phyloP scores from a whole-genome alignment of 2,113 vertebrate species.

The Osmerus eperlanus region DNA sequence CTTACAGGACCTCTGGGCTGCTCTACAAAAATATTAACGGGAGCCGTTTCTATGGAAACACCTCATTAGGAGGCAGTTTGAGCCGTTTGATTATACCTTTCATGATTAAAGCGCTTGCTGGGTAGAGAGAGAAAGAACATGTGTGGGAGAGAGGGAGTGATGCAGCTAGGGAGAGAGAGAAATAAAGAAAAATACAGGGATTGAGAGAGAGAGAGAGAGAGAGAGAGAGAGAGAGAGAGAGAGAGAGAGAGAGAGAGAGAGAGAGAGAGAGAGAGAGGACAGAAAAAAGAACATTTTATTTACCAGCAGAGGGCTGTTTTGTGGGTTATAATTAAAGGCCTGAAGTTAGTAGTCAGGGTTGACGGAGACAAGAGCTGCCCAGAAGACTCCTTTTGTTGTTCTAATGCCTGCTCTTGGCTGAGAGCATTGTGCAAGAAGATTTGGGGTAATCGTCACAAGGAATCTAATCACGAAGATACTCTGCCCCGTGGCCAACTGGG shows the following conservation, averaged over 20 bases:
- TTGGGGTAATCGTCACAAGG: constrained; percentile 56
- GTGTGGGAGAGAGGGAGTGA: background rate
- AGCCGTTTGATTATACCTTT: constrained; percentile 62
- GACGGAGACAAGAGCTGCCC: constrained; percentile 26
- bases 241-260: constrained; percentile 1
- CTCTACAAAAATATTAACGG: constrained; percentile 48
- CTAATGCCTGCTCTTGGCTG: constrained; percentile 33
- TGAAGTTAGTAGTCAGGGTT: constrained; percentile 35
- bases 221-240: constrained; percentile 5
- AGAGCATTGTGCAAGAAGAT: constrained; percentile 40
- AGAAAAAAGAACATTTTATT: constrained; percentile 3
- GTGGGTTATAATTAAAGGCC: constrained; percentile 45
- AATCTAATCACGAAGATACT: constrained; percentile 60
- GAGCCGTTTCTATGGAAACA: constrained; percentile 71
- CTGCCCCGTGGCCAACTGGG: constrained; percentile 52
- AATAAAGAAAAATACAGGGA: background rate
- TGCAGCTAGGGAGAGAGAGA: background rate
- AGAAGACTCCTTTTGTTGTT: constrained; percentile 38
- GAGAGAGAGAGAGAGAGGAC: background rate
- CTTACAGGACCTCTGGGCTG: constrained; percentile 30
- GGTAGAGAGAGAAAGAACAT: constrained; percentile 32
- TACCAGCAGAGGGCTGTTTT: constrained; percentile 5
- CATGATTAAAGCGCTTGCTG: constrained; percentile 63
- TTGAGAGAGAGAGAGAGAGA: constrained; percentile 8
- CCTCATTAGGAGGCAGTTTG: constrained; percentile 69